A percentile compares a stretch with the other conserved stretches of the same genome.
phyloP scores from a whole-genome alignment of 2,888 invertebrate genomes.

The Leptopilina drosophilae region DNA sequence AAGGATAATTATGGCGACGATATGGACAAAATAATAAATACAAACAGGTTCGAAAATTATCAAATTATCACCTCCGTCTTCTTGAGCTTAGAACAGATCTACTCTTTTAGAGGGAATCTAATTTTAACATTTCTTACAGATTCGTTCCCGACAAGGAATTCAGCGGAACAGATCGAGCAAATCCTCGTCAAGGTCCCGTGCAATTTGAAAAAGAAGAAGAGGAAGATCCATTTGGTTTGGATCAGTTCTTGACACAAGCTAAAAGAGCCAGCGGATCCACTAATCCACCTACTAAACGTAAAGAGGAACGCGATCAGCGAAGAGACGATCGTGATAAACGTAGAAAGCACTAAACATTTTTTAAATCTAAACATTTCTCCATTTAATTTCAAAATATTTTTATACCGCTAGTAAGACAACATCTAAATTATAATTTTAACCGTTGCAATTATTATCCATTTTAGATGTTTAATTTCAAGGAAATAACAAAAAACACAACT shows the following conservation, averaged over 20 bases:
- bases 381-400: constrained; percentile 1
- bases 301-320: constrained; percentile 77
- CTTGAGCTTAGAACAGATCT: constrained; percentile 6
- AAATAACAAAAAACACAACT: no score
- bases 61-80: constrained; percentile 11
- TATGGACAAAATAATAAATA: constrained; percentile 91
- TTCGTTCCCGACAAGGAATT: constrained; percentile 99
- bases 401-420: neutral
- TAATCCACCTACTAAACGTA: constrained; percentile 79
- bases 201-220: constrained; percentile 89
- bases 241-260: constrained; percentile 98
- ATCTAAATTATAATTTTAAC: neutral
- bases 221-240: constrained; percentile 97
- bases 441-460: no score
- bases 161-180: constrained; percentile 89
- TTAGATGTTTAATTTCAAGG: no score
- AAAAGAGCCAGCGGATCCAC: constrained; percentile 87
- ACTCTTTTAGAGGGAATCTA: constrained; percentile 25
- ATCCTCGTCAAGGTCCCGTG: constrained; percentile 92
- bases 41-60: constrained; percentile 81
- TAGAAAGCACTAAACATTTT: constrained; percentile 66
- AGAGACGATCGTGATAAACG: constrained; percentile 73
- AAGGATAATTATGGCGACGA: constrained; percentile 95
- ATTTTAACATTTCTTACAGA: constrained; percentile 76
- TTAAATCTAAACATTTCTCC: neutral